phyloP scores from a whole-genome alignment of 2,797 vertebrate species.

The Podargus strigoides region DNA sequence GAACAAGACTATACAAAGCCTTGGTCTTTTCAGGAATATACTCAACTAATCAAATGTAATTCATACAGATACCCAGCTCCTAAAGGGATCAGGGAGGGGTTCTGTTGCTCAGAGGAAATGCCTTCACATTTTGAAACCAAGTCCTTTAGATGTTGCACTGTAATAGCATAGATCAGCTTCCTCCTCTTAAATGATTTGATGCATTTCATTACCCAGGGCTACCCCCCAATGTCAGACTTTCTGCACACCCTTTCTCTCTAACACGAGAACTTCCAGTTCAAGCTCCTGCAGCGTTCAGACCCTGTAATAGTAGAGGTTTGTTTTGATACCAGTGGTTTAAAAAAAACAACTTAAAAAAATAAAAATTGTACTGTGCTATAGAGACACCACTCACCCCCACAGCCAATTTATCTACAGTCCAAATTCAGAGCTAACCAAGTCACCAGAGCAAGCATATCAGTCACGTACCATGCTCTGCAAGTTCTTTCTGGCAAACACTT shows the following conservation, averaged over 20 bases:
- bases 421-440: slow-evolving; percentile 36
- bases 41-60: neutral
- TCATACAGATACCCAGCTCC: neutral
- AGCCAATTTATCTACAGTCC: slow-evolving; percentile 38
- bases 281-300: neutral
- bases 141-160: neutral
- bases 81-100: neutral
- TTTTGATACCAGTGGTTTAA: slow-evolving; percentile 16
- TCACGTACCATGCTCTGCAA: slow-evolving; percentile 14
- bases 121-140: neutral
- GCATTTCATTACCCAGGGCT: neutral
- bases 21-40: neutral
- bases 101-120: neutral
- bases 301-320: neutral
- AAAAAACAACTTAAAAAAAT: neutral
- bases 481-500: slow-evolving; percentile 25
- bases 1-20: neutral
- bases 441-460: neutral
- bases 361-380: neutral
- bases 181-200: neutral
- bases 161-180: neutral
- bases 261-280: neutral
- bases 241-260: neutral
- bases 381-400: slow-evolving; percentile 19
- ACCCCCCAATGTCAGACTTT: neutral